Conservation (phyloP, 2,888 invertebrate genomes). For the Heliconius aoede region DNA sequence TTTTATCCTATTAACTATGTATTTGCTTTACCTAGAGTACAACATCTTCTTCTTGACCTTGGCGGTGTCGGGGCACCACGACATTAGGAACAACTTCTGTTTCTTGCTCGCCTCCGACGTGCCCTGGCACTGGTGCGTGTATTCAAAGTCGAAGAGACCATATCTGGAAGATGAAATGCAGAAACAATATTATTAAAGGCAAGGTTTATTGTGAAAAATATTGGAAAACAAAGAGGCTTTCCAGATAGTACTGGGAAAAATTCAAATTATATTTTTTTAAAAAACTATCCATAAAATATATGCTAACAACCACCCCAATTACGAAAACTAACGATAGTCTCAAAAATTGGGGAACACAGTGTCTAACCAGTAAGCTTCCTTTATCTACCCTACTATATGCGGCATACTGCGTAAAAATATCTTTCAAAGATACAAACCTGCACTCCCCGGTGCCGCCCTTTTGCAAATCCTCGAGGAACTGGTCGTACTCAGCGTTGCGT, state of each 20-base stretch:
- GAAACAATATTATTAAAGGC: background rate
- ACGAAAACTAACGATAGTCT: too few species aligned
- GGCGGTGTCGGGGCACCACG: constrained; percentile 99
- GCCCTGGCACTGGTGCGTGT: constrained; percentile 98
- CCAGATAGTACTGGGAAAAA: too few species aligned
- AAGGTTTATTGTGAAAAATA: background rate
- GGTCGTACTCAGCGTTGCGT: constrained; percentile 95
- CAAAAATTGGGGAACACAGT: too few species aligned
- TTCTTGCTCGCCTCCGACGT: constrained; percentile 98
- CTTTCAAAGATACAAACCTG: constrained; percentile 79
- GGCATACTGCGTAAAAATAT: background rate
- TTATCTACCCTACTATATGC: background rate
- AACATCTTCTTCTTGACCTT: constrained; percentile 95
- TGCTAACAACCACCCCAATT: too few species aligned
- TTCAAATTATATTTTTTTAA: too few species aligned
- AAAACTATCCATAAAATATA: too few species aligned
- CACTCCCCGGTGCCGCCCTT: constrained; percentile 96
- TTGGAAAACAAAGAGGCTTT: background rate
- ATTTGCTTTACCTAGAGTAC: constrained; percentile 87
- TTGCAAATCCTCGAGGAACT: constrained; percentile 96
- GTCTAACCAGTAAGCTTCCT: too few species aligned
- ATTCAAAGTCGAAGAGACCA: constrained; percentile 98
- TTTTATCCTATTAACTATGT: background rate
- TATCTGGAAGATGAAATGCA: constrained; percentile 82
- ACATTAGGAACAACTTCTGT: constrained; percentile 98